Evolutionary conservation across 1,140 invertebrate genomes (phyloP), one percentile per base, ranked within the genome.

Genomic region (Drosophila sp.): DNA sequence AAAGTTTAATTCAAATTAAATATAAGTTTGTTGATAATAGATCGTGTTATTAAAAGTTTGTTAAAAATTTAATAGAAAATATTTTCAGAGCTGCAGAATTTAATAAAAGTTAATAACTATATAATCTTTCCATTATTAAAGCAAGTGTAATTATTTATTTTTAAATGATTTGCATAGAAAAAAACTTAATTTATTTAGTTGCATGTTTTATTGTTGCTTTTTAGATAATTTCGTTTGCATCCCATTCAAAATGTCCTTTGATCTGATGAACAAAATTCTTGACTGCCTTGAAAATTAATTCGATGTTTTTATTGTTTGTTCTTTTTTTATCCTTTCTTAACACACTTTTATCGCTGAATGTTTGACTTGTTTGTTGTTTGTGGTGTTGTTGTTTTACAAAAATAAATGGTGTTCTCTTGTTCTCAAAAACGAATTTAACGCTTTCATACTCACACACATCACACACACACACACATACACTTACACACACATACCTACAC

Each of bases 281-380:
- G 32, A 65, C 18, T 72, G 76, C 61, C 67, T 78, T 71, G 50
- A 86, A 86, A 86, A 70, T 53, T 86, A 87, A 86, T 87, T 87
- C 48, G 53, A 61, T 76, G 57, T 75, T 78, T 86, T 70, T 56
- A 58, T 63, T 77, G 65, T 79, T 84, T 73, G 62, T 72, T 72
- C 77, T 74, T 72, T 29, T 73, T 74, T 74, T 72, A 76, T 62
- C 70, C 57, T 53, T 65, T 78, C 72, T 72, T 64, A 65, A 87
- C 74, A 87, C 74, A 82, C 82, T 80, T 89, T 81, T 21, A 21
- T 21, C 67, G 70, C 78, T 87, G 83, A 86, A 86, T 86, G 82
- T 81, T 87, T 81, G 83, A 87, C 78, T 86, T 86, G 82, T 89
- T 86, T 86, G 82, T 86, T 86, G 82, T 81, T 86, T 86, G 82